Conservation (phyloP, 2,888 invertebrate species). For the Calephelis perditalis region DNA sequence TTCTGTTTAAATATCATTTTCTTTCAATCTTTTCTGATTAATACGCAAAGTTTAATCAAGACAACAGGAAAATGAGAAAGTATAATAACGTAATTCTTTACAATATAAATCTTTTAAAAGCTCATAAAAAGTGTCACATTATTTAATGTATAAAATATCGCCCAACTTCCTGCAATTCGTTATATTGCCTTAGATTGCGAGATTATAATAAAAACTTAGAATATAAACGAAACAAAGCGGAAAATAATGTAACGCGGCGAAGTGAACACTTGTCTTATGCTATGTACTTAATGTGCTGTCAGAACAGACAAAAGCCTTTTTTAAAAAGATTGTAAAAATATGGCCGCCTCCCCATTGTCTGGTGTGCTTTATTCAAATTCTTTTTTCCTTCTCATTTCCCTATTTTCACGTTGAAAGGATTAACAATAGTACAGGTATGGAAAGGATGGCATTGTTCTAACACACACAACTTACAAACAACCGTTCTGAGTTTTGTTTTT, state of each 20-base stretch:
- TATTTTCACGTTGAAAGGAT: constrained; percentile 69
- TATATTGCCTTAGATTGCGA: constrained; percentile 23
- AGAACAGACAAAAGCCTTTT: constrained; percentile 61
- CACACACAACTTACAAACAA: constrained; percentile 9
- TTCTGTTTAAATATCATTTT: too few species aligned
- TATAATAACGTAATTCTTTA: constrained; percentile 9
- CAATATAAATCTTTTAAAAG: constrained; percentile 12
- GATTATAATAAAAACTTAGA: constrained; percentile 27
- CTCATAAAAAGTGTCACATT: constrained; percentile 11
- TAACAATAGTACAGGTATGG: constrained; percentile 63
- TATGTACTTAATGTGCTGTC: constrained; percentile 62
- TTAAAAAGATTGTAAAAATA: constrained; percentile 65
- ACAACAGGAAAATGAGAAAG: constrained; percentile 1
- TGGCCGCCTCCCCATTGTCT: constrained; percentile 58
- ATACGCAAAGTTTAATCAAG: neutral
- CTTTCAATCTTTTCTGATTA: neutral
- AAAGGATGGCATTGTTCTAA: constrained; percentile 22
- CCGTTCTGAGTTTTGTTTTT: neutral
- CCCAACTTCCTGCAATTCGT: constrained; percentile 6
- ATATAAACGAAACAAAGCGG: constrained; percentile 43
- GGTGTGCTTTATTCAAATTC: constrained; percentile 53
- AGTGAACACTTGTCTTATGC: constrained; percentile 67
- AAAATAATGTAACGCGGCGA: constrained; percentile 52
- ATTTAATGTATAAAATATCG: constrained; percentile 13
- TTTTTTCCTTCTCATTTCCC: constrained; percentile 66